These are phyloP conservation scores for Drosophila simulans DNA, from an alignment of 1,140 invertebrate species.

Conservation along the genomic window DNA sequence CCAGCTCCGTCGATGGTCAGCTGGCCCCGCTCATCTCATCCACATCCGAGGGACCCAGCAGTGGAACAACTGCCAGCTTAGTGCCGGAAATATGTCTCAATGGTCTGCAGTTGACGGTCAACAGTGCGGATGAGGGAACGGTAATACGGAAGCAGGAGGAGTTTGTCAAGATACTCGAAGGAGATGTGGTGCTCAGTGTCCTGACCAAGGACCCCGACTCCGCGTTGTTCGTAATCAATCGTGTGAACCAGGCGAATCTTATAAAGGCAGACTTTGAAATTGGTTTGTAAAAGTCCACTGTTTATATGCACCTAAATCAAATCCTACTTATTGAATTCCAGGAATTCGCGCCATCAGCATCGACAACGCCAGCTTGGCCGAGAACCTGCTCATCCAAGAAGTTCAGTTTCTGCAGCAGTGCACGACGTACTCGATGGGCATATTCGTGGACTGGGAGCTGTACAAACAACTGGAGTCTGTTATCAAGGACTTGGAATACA, in stretches of 20 bases:
- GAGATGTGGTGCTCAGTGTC: constrained; percentile 75
- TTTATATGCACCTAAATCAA: background rate
- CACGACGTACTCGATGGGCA: constrained; percentile 67
- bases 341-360: constrained; percentile 72
- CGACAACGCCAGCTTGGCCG: constrained; percentile 56
- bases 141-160: constrained; percentile 59
- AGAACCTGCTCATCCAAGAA: constrained; percentile 77
- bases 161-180: constrained; percentile 72
- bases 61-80: constrained; percentile 42
- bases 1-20: constrained; percentile 31
- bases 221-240: constrained; percentile 77
- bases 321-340: constrained; percentile 6
- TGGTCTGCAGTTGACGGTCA: constrained; percentile 56
- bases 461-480: constrained; percentile 64
- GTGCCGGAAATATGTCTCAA: constrained; percentile 74
- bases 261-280: constrained; percentile 80
- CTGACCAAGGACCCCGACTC: constrained; percentile 74
- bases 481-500: constrained; percentile 76
- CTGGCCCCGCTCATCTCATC: constrained; percentile 58
- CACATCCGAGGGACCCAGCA: constrained; percentile 47
- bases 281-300: constrained; percentile 40
- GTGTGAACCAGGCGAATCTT: constrained; percentile 75
- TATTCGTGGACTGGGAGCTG: constrained; percentile 74
- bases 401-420: constrained; percentile 81
- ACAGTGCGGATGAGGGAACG: constrained; percentile 48